phyloP scores from a whole-genome alignment of 92 coral and sea anemone genomes.

The Pocillopora grandis region DNA sequence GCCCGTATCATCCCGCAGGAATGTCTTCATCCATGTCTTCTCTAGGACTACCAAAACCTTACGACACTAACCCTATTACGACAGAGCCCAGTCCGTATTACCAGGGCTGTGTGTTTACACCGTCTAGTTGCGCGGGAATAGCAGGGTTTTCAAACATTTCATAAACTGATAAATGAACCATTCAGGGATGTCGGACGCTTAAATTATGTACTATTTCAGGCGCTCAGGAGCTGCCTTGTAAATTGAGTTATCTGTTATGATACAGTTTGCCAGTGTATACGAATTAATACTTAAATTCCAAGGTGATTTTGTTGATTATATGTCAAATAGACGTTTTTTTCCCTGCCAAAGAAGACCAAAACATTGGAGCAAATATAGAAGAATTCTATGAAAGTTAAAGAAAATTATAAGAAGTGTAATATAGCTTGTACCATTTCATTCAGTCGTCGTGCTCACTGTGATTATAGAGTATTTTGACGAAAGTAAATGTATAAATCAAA shows the following conservation, averaged over 20 bases:
- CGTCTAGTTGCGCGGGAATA: slow-evolving; percentile 87
- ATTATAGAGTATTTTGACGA: slow-evolving; percentile 86
- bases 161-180: slow-evolving; percentile 53
- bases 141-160: slow-evolving; percentile 84
- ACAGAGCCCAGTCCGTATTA: slow-evolving; percentile 86
- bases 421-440: slow-evolving; percentile 42
- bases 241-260: slow-evolving; percentile 39
- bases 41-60: slow-evolving; percentile 90
- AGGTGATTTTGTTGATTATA: slow-evolving; percentile 40
- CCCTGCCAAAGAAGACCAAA: not conserved
- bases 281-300: slow-evolving; percentile 32
- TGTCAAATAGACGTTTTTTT: slow-evolving; percentile 20
- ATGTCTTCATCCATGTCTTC: slow-evolving; percentile 87
- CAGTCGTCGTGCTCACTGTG: slow-evolving; percentile 52
- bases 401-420: slow-evolving; percentile 56
- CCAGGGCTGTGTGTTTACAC: slow-evolving; percentile 91
- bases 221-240: slow-evolving; percentile 32
- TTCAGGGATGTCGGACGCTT: slow-evolving; percentile 21
- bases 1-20: slow-evolving; percentile 92
- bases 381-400: slow-evolving; percentile 32
- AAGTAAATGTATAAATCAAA: slow-evolving; percentile 82
- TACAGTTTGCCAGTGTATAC: slow-evolving; percentile 36
- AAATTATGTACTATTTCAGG: slow-evolving; percentile 8
- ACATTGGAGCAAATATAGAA: slow-evolving; percentile 18
- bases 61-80: slow-evolving; percentile 70